phyloP scores from a whole-genome alignment of 2,113 vertebrate genomes.

The Casuarius casuarius region DNA sequence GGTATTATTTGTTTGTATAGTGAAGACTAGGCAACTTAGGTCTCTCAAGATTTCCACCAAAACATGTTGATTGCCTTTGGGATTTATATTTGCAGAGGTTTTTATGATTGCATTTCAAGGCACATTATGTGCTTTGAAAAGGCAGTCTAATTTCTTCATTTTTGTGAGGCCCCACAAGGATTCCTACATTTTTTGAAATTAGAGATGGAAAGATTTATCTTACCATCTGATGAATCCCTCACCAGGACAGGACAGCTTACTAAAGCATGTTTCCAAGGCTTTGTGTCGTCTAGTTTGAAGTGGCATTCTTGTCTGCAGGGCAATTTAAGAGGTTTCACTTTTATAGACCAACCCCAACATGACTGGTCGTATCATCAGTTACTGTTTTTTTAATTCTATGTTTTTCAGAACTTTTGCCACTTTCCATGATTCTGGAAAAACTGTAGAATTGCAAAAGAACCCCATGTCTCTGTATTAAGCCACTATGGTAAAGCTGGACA shows the following conservation, averaged over 20 bases:
- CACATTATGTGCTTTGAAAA: slow-evolving; percentile 6
- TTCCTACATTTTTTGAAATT: neutral
- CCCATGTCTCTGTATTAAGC: neutral
- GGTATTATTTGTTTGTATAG: slow-evolving; percentile 36
- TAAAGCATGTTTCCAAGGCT: neutral
- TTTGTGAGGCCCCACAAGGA: neutral
- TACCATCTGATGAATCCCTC: neutral
- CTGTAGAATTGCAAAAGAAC: neutral
- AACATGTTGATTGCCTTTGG: slow-evolving; percentile 25
- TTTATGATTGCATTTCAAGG: slow-evolving; percentile 42
- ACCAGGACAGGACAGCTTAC: neutral
- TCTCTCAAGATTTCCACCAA: slow-evolving; percentile 37
- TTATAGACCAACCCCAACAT: neutral
- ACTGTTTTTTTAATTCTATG: neutral
- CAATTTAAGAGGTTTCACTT: neutral
- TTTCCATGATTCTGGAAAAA: neutral
- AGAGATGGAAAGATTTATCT: neutral
- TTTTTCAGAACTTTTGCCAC: neutral
- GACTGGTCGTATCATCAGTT: neutral
- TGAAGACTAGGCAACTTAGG: neutral
- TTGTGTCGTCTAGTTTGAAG: neutral
- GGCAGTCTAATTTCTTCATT: neutral
- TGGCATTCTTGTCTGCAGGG: neutral
- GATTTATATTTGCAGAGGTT: slow-evolving; percentile 17
- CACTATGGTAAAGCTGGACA: neutral